These are phyloP conservation scores for Seriola rivoliana DNA, from an alignment of 2,113 vertebrate genomes.

Conservation along the genomic window DNA sequence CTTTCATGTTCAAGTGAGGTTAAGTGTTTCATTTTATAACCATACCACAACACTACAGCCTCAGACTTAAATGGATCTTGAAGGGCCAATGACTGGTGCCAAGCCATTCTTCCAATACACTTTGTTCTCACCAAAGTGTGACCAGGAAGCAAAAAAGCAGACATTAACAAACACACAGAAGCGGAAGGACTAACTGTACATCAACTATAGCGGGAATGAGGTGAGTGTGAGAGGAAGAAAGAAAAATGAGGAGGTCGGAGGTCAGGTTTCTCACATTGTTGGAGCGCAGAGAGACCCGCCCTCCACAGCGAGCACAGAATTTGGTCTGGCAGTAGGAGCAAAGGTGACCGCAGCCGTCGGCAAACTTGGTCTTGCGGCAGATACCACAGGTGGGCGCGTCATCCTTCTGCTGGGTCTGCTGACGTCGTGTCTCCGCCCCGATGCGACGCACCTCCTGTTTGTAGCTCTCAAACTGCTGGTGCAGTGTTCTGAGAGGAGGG, in stretches of 20 bases:
- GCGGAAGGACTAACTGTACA: slow-evolving; percentile 11
- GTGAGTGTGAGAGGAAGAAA: slow-evolving; percentile 25
- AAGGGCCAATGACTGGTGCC: slow-evolving; percentile 31
- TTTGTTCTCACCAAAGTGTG: slow-evolving; percentile 75
- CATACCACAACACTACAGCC: slow-evolving; percentile 40
- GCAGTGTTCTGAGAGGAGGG: slow-evolving; percentile 89
- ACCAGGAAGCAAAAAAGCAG: slow-evolving; percentile 51
- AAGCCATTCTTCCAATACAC: slow-evolving; percentile 64
- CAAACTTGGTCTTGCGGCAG: slow-evolving; percentile 98
- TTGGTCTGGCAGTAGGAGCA: slow-evolving; percentile 99
- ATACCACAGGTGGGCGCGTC: slow-evolving; percentile 98
- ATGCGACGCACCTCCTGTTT: slow-evolving; percentile 98
- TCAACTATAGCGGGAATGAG: slow-evolving; percentile 47
- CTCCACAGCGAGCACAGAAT: slow-evolving; percentile 97
- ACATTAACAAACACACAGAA: slow-evolving; percentile 52
- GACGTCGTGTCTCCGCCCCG: slow-evolving; percentile 93
- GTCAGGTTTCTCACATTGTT: slow-evolving; percentile 91
- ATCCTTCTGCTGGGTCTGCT: slow-evolving; percentile 95
- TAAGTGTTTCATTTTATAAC: slow-evolving; percentile 1
- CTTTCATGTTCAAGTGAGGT: slow-evolving; percentile 17
- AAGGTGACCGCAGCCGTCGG: slow-evolving; percentile 96
- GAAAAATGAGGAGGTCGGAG: neutral
- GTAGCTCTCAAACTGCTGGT: slow-evolving; percentile 99
- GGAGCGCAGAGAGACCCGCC: slow-evolving; percentile 96
- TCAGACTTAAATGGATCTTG: slow-evolving; percentile 22